phyloP scores from a whole-genome alignment of 2,113 vertebrate genomes.

The Hassar affinis region DNA sequence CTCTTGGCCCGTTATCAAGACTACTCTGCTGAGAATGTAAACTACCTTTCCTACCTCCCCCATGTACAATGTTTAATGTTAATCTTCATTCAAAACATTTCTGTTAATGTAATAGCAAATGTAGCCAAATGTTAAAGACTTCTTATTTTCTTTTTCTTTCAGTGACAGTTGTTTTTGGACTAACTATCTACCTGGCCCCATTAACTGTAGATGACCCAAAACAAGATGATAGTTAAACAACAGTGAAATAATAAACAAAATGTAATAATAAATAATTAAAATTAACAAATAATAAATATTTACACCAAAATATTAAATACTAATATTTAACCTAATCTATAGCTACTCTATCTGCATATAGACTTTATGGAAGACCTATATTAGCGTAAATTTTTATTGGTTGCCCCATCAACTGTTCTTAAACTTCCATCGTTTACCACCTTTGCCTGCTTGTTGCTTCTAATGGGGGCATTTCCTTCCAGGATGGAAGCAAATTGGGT shows the following conservation, averaged over 20 bases:
- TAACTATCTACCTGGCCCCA: slow-evolving; percentile 68
- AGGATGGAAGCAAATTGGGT: no score
- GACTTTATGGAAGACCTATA: background rate
- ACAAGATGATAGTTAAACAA: background rate
- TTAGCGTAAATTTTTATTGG: background rate
- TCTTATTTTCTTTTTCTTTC: slow-evolving; percentile 62
- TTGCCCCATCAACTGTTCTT: background rate
- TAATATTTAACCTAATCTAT: background rate
- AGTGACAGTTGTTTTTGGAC: slow-evolving; percentile 63
- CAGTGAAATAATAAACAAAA: slow-evolving; percentile 9
- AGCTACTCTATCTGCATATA: background rate
- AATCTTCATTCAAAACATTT: slow-evolving; percentile 74
- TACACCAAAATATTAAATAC: slow-evolving; percentile 44
- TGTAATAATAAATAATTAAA: background rate
- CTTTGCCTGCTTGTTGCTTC: no score
- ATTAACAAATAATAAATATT: background rate
- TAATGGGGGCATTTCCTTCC: no score
- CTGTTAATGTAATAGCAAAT: slow-evolving; percentile 76
- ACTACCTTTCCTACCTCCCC: slow-evolving; percentile 69
- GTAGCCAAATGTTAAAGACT: slow-evolving; percentile 70
- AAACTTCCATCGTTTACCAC: background rate
- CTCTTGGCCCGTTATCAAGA: slow-evolving; percentile 81
- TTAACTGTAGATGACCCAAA: slow-evolving; percentile 69
- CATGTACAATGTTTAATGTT: slow-evolving; percentile 77
- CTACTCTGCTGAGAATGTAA: slow-evolving; percentile 80